Conservation (phyloP, 2,113 vertebrate genomes). For the Noturus placidus region DNA sequence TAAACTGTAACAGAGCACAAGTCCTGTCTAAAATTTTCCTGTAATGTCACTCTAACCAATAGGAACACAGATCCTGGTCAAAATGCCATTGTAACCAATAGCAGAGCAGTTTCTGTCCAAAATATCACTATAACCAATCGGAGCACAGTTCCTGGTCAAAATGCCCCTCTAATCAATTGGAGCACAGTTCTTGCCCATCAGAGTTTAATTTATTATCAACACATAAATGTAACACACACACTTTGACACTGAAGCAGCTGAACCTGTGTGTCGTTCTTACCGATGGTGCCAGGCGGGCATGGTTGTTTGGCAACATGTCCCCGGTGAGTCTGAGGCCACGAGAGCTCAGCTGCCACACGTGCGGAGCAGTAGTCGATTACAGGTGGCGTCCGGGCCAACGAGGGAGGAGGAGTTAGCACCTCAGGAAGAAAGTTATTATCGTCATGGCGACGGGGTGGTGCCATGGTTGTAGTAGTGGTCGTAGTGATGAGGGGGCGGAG, state of each 20-base stretch:
- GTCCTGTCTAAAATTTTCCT: neutral
- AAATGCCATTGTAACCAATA: neutral
- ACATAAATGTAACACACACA: slow-evolving; percentile 21
- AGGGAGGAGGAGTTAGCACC: slow-evolving; percentile 63
- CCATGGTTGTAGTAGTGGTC: slow-evolving; percentile 74
- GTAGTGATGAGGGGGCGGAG: slow-evolving; percentile 73
- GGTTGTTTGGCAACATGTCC: slow-evolving; percentile 92
- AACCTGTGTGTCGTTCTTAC: slow-evolving; percentile 66
- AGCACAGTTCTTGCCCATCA: neutral
- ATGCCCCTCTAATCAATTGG: neutral
- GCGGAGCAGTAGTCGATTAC: slow-evolving; percentile 86
- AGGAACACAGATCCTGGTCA: neutral
- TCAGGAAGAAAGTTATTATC: slow-evolving; percentile 57
- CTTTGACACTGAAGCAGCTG: slow-evolving; percentile 24
- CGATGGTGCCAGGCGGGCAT: slow-evolving; percentile 88
- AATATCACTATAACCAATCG: neutral
- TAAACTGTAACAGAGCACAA: neutral
- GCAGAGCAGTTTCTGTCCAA: neutral
- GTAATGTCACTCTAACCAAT: neutral
- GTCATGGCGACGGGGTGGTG: slow-evolving; percentile 54
- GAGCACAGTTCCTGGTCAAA: neutral
- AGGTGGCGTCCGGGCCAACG: slow-evolving; percentile 75
- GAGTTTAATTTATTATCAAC: neutral
- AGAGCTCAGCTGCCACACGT: slow-evolving; percentile 82
- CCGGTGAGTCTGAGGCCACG: slow-evolving; percentile 92